Evolutionary conservation across 92 coral and sea anemone species (phyloP), one percentile per base, ranked within the genome.

Genomic region (Umimayanthus chanpuru): DNA sequence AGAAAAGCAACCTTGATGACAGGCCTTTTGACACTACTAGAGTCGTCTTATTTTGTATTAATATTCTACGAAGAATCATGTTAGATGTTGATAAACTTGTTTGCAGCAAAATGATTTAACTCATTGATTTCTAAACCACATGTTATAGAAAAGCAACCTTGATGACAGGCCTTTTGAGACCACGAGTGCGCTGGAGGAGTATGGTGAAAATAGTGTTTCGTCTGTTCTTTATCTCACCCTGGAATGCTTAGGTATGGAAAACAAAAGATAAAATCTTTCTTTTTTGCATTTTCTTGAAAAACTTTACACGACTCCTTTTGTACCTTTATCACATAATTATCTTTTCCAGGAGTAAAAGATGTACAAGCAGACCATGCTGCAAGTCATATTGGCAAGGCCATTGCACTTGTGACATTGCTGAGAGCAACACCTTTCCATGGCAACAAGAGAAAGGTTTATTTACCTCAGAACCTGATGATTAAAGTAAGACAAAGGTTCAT

Each of bases 331-430:
- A 61, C 0, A 12, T 14, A 26, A 49, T 67, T 26, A 40, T 38
- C 73, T 21, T 83, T 36, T 82, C 6, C 53, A 97, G 99, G 96
- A 29, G 89, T 97, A 4, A 95, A 91, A 85, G 97, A 97, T 82
- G 94, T 96, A 28, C 95, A 95, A 77, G 98, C 99, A 16, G 99
- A 97, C 72, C 99, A 97, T 83, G 93, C 98, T 74, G 98, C 98
- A 14, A 97, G 99, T 89, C 98, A 97, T 88, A 89, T 97, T 64
- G 99, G 99, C 15, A 97, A 97, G 90, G 99, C 98, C 28, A 89
- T 92, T 49, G 99, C 97, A 15, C 89, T 95, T 32, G 97, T 93
- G 25, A 97, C 99, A 9, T 82, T 95, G 56, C 76, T 97, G 77
- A 94, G 99, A 58, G 94, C 99, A 66, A 94, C 99, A 21, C 95